These are phyloP conservation scores for Dicentrarchus labrax DNA, from an alignment of 2,113 vertebrate species.

Conservation along the genomic window DNA sequence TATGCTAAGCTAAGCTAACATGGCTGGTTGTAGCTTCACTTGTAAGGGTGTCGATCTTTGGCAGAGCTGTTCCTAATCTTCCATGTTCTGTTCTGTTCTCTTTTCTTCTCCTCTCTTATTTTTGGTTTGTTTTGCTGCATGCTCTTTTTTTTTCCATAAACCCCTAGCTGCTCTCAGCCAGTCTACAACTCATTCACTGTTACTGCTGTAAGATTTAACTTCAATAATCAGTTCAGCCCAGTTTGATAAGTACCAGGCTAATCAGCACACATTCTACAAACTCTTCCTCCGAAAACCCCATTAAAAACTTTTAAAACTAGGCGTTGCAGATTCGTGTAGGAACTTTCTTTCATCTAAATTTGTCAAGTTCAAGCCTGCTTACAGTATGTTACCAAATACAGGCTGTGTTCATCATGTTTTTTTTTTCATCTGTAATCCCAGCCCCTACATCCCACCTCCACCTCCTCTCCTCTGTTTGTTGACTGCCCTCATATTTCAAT, in stretches of 20 bases:
- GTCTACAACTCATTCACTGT: background rate
- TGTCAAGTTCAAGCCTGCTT: background rate
- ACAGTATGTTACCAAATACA: background rate
- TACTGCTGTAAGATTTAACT: background rate
- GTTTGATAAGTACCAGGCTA: background rate
- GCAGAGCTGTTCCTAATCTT: no score
- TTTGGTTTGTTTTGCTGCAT: no score
- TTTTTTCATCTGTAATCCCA: background rate
- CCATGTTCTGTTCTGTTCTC: no score
- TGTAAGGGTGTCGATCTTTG: no score
- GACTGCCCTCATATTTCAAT: background rate
- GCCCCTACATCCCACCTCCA: background rate
- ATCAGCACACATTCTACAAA: slow-evolving; percentile 13
- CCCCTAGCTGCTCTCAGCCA: no score
- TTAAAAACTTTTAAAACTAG: slow-evolving; percentile 38
- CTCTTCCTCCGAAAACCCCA: slow-evolving; percentile 7
- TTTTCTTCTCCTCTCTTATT: no score
- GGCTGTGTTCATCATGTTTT: background rate
- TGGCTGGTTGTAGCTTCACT: no score
- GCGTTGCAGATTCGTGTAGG: background rate
- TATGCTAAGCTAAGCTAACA: no score
- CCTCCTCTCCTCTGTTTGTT: background rate
- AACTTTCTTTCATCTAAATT: slow-evolving; percentile 8
- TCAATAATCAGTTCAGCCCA: background rate
- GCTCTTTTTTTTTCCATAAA: no score